Conservation (phyloP, 1,140 invertebrate species). For the Zaprionus gabonicus region DNA sequence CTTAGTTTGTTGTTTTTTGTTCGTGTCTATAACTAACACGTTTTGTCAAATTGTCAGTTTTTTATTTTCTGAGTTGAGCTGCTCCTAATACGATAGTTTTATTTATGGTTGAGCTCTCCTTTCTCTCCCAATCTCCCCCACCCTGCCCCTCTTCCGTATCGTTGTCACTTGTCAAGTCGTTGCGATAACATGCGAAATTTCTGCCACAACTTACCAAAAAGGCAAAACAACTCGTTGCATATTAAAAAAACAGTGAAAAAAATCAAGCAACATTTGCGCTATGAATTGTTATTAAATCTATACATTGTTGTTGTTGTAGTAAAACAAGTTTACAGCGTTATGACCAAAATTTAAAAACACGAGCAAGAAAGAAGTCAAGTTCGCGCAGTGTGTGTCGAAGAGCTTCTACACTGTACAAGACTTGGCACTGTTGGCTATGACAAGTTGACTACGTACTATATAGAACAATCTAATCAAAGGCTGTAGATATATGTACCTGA, state of each 20-base stretch:
- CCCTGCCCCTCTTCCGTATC: constrained; percentile 28
- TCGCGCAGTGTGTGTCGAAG: constrained; percentile 4
- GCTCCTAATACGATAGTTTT: constrained; percentile 29
- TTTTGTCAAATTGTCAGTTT: constrained; percentile 62
- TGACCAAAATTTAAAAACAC: constrained; percentile 59
- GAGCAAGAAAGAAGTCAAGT: constrained; percentile 5
- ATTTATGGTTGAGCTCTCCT: constrained; percentile 14
- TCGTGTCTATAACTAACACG: constrained; percentile 53
- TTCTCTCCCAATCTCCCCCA: not conserved
- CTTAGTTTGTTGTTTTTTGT: constrained; percentile 34
- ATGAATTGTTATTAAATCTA: constrained; percentile 70
- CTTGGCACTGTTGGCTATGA: not conserved
- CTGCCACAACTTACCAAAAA: constrained; percentile 53
- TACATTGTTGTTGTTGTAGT: constrained; percentile 42
- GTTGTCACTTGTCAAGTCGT: constrained; percentile 71
- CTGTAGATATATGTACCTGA: not conserved
- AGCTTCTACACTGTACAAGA: constrained; percentile 8
- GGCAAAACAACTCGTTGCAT: constrained; percentile 77
- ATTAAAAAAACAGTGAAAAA: constrained; percentile 68
- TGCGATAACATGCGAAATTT: constrained; percentile 80
- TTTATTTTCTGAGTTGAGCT: not conserved
- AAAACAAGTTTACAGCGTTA: constrained; percentile 67
- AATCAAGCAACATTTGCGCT: constrained; percentile 35
- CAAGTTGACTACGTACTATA: not conserved
- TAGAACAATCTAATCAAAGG: not conserved